These are phyloP conservation scores for Balanococcus diminutus DNA, from an alignment of 2,888 invertebrate genomes.

Conservation along the genomic window DNA sequence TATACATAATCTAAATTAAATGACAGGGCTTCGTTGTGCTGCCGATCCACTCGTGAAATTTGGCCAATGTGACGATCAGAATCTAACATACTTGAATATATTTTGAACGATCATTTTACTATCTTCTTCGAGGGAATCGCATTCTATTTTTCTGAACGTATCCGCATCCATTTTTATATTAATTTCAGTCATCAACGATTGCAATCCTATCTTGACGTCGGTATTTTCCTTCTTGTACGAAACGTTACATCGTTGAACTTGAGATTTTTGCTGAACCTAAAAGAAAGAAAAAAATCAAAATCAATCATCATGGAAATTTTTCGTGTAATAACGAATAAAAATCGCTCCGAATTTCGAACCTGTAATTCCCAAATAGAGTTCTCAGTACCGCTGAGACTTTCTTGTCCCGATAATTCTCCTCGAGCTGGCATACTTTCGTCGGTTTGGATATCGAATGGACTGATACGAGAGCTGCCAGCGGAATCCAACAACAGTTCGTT, in stretches of 20 bases:
- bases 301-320: neutral
- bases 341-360: neutral
- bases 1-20: too few relatives aligned
- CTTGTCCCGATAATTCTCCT: constrained; percentile 85
- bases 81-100: constrained; percentile 11
- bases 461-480: constrained; percentile 30
- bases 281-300: neutral
- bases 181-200: constrained; percentile 45
- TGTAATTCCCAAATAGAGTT: constrained; percentile 69
- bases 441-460: constrained; percentile 73
- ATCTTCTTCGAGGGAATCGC: neutral
- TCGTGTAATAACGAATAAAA: constrained; percentile 55
- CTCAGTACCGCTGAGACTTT: constrained; percentile 72
- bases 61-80: too few relatives aligned
- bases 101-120: neutral
- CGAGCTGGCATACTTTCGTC: constrained; percentile 87
- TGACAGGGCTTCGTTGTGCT: too few relatives aligned
- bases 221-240: constrained; percentile 31
- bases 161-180: constrained; percentile 39
- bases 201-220: constrained; percentile 38
- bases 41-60: too few relatives aligned
- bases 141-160: neutral
- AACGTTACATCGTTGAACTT: constrained; percentile 10
- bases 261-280: constrained; percentile 14
- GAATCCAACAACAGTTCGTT: constrained; percentile 13